These are phyloP conservation scores for Popillia japonica DNA, from an alignment of 1,140 invertebrate genomes.

Conservation along the genomic window DNA sequence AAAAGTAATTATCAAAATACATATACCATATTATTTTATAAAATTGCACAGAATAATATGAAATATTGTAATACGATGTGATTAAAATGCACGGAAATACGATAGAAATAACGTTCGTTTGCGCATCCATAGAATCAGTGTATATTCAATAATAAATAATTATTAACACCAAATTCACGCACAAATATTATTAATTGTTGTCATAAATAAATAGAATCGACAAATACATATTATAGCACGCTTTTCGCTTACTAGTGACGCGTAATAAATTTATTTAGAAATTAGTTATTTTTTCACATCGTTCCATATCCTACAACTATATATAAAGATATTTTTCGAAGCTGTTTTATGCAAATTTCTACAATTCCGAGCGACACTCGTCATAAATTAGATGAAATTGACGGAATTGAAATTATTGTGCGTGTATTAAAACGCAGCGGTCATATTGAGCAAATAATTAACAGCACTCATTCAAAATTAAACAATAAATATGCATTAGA, in stretches of 20 bases:
- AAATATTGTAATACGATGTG: neutral
- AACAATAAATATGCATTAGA: conserved; percentile 31
- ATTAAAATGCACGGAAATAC: neutral
- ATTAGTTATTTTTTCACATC: too few species aligned
- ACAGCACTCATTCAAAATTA: conserved; percentile 23
- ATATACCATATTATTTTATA: neutral
- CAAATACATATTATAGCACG: neutral
- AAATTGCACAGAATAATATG: neutral
- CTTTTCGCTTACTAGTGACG: too few species aligned
- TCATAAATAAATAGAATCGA: neutral
- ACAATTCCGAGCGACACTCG: neutral
- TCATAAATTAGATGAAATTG: neutral
- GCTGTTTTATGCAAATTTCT: neutral
- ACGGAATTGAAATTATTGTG: neutral
- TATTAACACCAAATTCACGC: neutral
- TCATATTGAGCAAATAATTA: conserved; percentile 23
- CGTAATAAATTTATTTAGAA: too few species aligned
- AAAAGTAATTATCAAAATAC: neutral
- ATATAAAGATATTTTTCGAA: neutral
- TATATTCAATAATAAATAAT: neutral
- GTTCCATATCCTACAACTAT: too few species aligned
- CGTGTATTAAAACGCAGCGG: neutral
- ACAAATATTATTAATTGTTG: neutral
- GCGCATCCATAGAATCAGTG: neutral
- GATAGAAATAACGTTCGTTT: neutral